These are phyloP conservation scores for Pyrrhosoma nymphula DNA, from an alignment of 2,888 invertebrate genomes.

Conservation along the genomic window DNA sequence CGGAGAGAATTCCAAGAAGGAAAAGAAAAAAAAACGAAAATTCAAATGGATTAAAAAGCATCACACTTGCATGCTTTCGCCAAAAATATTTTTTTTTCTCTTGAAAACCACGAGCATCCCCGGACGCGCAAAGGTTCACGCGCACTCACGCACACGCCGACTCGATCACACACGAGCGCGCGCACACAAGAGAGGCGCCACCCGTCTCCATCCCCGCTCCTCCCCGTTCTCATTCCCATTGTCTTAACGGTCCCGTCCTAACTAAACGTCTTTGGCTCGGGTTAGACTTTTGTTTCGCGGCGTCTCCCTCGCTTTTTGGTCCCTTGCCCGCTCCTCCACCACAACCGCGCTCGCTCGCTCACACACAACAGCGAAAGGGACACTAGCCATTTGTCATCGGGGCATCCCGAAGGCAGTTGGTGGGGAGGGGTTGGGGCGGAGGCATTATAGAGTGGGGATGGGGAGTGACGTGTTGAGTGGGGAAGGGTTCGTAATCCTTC, in stretches of 20 bases:
- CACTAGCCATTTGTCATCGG: conserved; percentile 57
- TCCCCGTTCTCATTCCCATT: background rate
- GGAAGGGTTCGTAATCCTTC: background rate
- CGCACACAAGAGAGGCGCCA: background rate
- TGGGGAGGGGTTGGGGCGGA: background rate
- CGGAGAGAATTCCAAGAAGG: background rate
- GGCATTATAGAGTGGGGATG: background rate
- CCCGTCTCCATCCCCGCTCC: background rate
- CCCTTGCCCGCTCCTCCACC: conserved; percentile 47
- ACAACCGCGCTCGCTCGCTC: background rate
- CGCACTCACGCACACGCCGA: background rate
- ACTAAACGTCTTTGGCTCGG: conserved; percentile 63
- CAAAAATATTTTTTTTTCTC: no score
- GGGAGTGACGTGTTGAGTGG: background rate
- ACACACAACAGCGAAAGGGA: conserved; percentile 45
- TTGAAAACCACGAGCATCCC: no score
- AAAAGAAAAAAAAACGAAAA: background rate
- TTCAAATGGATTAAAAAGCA: background rate
- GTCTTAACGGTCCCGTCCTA: conserved; percentile 45
- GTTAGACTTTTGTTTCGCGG: conserved; percentile 52
- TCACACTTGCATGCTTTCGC: no score
- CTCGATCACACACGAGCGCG: background rate
- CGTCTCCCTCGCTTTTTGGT: conserved; percentile 33
- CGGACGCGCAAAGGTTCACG: background rate
- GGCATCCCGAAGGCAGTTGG: background rate